phyloP scores from a whole-genome alignment of 2,113 vertebrate genomes.

The Silurus meridionalis region DNA sequence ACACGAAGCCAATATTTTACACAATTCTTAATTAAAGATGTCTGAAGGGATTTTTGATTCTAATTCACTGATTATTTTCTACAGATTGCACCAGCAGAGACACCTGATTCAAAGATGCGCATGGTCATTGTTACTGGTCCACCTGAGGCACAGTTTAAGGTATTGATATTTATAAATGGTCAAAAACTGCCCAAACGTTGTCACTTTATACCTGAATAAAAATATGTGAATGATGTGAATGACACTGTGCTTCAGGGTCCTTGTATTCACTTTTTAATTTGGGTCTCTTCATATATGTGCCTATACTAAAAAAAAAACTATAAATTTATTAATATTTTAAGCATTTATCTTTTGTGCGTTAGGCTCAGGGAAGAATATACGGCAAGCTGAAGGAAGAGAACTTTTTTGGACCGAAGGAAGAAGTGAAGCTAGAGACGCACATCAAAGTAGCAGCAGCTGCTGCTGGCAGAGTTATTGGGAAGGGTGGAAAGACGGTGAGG shows the following conservation, averaged over 20 bases:
- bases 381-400: constrained; percentile 96
- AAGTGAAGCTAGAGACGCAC: constrained; percentile 92
- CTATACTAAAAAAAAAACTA: not conserved
- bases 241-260: not conserved
- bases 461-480: constrained; percentile 89
- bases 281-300: not conserved
- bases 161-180: constrained; percentile 50
- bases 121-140: constrained; percentile 95
- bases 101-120: constrained; percentile 90
- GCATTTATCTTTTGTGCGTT: not conserved
- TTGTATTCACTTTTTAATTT: not conserved
- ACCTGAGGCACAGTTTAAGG: constrained; percentile 96
- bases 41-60: not conserved
- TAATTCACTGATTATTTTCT: not conserved
- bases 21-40: not conserved
- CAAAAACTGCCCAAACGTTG: not conserved
- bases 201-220: not conserved
- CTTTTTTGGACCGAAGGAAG: constrained; percentile 92
- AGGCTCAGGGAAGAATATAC: constrained; percentile 93
- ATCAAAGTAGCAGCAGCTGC: constrained; percentile 90
- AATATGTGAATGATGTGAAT: not conserved
- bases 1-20: not conserved
- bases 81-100: constrained; percentile 90
- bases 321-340: not conserved
- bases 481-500: constrained; percentile 92